These are phyloP conservation scores for Hypolimnas misippus DNA, from an alignment of 2,888 invertebrate species.

Conservation along the genomic window DNA sequence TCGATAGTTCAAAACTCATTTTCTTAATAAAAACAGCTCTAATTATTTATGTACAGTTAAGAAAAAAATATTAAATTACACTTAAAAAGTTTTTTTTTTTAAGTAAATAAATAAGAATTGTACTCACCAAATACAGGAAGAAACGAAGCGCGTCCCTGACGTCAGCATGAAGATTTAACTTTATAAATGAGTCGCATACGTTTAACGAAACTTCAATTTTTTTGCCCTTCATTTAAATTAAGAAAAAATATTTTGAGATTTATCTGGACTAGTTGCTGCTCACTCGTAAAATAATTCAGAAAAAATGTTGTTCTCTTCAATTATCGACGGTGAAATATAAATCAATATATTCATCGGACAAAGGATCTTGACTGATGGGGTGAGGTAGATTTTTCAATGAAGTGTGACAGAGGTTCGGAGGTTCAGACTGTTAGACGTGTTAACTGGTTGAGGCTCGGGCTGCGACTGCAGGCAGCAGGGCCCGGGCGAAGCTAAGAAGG, in stretches of 20 bases:
- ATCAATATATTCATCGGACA: too few relatives aligned
- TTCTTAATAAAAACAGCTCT: too few relatives aligned
- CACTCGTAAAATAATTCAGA: too few relatives aligned
- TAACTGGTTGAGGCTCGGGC: not conserved
- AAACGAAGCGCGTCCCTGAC: not conserved
- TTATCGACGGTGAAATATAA: too few relatives aligned
- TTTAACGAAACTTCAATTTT: not conserved
- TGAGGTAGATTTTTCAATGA: not conserved
- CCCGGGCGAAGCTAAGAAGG: slow-evolving; percentile 1
- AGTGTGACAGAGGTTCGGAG: not conserved
- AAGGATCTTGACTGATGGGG: too few relatives aligned
- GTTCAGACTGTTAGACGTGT: not conserved
- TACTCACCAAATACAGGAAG: not conserved
- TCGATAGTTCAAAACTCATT: too few relatives aligned
- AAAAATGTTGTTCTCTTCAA: too few relatives aligned
- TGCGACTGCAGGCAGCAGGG: not conserved
- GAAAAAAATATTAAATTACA: not conserved
- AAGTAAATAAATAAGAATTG: not conserved
- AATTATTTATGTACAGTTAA: too few relatives aligned
- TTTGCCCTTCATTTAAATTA: not conserved
- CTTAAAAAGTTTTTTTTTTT: not conserved
- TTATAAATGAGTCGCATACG: not conserved
- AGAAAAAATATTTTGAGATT: not conserved
- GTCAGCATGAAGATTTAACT: not conserved
- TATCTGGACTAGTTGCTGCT: not conserved